phyloP scores from a whole-genome alignment of 2,888 invertebrate genomes.

The Ophonus ardosiacus region DNA sequence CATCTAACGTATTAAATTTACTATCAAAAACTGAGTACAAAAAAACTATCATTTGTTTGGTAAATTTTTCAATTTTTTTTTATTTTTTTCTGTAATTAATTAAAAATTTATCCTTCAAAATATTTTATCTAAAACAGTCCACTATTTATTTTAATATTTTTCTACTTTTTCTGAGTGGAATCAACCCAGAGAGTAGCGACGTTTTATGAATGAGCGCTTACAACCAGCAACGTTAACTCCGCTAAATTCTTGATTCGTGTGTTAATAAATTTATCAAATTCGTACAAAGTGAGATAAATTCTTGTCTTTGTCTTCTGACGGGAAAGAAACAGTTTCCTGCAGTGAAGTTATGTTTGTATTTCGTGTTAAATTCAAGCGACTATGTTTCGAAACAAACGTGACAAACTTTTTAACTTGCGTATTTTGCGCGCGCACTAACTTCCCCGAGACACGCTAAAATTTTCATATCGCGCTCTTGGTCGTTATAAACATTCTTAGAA shows the following conservation, averaged over 20 bases:
- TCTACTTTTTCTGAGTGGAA: no score
- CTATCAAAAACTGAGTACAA: no score
- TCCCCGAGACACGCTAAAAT: constrained; percentile 2
- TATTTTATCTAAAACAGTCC: no score
- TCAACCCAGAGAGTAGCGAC: no score
- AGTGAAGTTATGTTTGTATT: constrained; percentile 60
- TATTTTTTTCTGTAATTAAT: no score
- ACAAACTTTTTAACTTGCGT: constrained; percentile 48
- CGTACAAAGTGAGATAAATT: constrained; percentile 54
- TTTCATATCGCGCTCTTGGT: constrained; percentile 32
- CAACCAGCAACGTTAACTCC: not conserved
- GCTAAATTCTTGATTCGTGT: constrained; percentile 27
- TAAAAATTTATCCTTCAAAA: no score
- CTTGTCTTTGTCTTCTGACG: constrained; percentile 52
- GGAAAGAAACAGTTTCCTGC: constrained; percentile 55
- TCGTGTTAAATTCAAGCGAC: constrained; percentile 39
- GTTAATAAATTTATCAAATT: constrained; percentile 58
- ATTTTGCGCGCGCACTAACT: constrained; percentile 25
- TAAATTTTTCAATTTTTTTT: no score
- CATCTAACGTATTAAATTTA: no score
- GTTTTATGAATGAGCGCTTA: not conserved
- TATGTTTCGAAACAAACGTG: constrained; percentile 47
- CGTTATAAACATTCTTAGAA: constrained; percentile 40
- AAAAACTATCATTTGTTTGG: no score
- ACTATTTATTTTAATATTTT: no score